A percentile compares a stretch with the other conserved stretches of the same genome.
Conservation (phyloP, 2,888 invertebrate genomes). For the Hyles lineata region DNA sequence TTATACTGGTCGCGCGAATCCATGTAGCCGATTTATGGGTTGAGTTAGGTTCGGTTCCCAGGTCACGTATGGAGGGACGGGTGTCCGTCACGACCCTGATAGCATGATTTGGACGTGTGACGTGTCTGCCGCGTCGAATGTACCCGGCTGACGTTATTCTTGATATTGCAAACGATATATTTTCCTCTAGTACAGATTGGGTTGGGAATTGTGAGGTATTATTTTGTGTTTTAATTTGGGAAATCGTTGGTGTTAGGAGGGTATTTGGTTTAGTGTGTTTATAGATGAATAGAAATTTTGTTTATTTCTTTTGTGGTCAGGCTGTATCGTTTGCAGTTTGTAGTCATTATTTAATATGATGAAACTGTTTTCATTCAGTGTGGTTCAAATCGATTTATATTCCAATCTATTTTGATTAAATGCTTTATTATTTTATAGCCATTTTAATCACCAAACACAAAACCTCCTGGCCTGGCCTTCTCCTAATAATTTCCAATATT, state of each 20-base stretch:
- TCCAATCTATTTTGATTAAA: too few relatives aligned
- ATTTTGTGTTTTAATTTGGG: neutral
- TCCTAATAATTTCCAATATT: too few relatives aligned
- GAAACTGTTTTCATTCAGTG: too few relatives aligned
- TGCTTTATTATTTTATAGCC: too few relatives aligned
- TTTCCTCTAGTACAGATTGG: slow-evolving; percentile 9
- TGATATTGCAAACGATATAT: slow-evolving; percentile 39
- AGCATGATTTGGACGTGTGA: slow-evolving; percentile 78
- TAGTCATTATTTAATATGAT: too few relatives aligned
- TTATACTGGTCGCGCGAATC: slow-evolving; percentile 50
- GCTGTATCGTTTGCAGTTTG: too few relatives aligned
- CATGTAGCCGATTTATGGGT: slow-evolving; percentile 71
- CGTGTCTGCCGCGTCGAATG: slow-evolving; percentile 50
- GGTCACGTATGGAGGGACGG: slow-evolving; percentile 75
- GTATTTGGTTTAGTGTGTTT: too few relatives aligned
- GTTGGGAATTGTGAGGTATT: neutral
- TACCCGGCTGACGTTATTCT: slow-evolving; percentile 41
- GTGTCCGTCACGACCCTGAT: slow-evolving; percentile 76
- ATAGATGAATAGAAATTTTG: too few relatives aligned
- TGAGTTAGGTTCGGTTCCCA: slow-evolving; percentile 68
- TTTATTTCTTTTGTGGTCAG: too few relatives aligned
- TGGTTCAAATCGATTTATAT: too few relatives aligned
- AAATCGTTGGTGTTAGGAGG: neutral
- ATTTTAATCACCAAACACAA: too few relatives aligned
- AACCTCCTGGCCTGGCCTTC: too few relatives aligned